These are phyloP conservation scores for Babylonia areolata DNA, from an alignment of 1,140 invertebrate species.

Conservation along the genomic window DNA sequence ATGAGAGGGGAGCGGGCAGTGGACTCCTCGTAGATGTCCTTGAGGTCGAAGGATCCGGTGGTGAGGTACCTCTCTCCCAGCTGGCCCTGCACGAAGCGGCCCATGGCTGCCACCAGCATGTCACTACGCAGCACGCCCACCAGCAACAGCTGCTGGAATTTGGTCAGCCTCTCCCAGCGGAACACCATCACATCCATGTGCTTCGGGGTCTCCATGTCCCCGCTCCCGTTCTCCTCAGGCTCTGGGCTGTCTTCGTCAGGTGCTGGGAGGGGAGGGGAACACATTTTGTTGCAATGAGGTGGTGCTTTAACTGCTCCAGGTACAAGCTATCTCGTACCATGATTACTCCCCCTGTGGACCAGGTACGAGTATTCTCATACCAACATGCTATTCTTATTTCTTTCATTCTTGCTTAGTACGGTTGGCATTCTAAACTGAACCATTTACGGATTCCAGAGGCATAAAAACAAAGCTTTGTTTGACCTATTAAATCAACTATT, in stretches of 20 bases:
- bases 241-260: background rate
- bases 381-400: too few relatives aligned
- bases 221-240: background rate
- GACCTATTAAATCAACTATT: too few relatives aligned
- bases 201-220: background rate
- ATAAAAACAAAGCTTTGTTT: too few relatives aligned
- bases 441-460: too few relatives aligned
- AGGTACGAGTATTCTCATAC: too few relatives aligned
- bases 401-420: too few relatives aligned
- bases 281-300: too few relatives aligned
- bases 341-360: too few relatives aligned
- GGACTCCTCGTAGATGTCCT: constrained; percentile 72
- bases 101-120: constrained; percentile 59
- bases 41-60: constrained; percentile 70
- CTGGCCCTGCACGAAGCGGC: constrained; percentile 68
- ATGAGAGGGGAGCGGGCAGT: constrained; percentile 70
- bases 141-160: constrained; percentile 71
- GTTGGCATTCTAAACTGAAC: too few relatives aligned
- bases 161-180: constrained; percentile 63
- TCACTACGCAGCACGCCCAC: constrained; percentile 70
- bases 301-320: too few relatives aligned
- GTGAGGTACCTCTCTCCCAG: constrained; percentile 68
- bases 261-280: background rate
- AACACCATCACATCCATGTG: constrained; percentile 52
- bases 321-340: too few relatives aligned